phyloP scores from a whole-genome alignment of 2,797 vertebrate species.

The Micrastur ruficollis region DNA sequence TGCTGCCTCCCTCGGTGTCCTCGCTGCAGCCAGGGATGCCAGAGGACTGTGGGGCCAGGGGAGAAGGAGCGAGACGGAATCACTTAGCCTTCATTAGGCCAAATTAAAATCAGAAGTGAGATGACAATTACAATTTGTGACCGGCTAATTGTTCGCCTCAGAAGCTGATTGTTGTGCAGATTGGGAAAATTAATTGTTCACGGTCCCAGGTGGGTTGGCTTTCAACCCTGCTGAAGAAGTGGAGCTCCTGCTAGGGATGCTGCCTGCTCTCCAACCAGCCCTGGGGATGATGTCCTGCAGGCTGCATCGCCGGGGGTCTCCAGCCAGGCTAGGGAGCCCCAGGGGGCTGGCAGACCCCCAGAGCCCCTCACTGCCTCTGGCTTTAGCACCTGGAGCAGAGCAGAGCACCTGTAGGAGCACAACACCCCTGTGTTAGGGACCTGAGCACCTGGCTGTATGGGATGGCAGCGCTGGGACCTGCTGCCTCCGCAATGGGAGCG shows the following conservation, averaged over 20 bases:
- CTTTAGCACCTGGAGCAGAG: rapidly evolving
- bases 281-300: not conserved
- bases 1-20: not conserved
- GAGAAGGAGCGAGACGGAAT: constrained; percentile 27
- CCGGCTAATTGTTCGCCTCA: constrained; percentile 70
- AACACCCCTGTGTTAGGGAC: not conserved
- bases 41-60: not conserved
- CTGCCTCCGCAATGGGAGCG: not conserved
- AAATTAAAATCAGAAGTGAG: constrained; percentile 77
- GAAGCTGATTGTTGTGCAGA: constrained; percentile 65
- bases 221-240: not conserved
- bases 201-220: constrained; percentile 67
- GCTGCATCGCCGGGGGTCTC: not conserved
- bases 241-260: not conserved
- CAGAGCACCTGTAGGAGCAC: not conserved
- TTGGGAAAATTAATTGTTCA: constrained; percentile 69
- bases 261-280: not conserved
- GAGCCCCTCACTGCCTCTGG: rapidly evolving
- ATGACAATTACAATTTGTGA: constrained; percentile 78
- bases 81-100: constrained; percentile 75
- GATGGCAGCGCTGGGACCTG: not conserved
- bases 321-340: not conserved
- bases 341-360: not conserved
- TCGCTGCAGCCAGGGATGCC: not conserved
- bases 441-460: rapidly evolving